A percentile compares a stretch with the other conserved stretches of the same genome.
These are phyloP conservation scores for Ophion ventricosus DNA, from an alignment of 2,888 invertebrate species.

Conservation along the genomic window DNA sequence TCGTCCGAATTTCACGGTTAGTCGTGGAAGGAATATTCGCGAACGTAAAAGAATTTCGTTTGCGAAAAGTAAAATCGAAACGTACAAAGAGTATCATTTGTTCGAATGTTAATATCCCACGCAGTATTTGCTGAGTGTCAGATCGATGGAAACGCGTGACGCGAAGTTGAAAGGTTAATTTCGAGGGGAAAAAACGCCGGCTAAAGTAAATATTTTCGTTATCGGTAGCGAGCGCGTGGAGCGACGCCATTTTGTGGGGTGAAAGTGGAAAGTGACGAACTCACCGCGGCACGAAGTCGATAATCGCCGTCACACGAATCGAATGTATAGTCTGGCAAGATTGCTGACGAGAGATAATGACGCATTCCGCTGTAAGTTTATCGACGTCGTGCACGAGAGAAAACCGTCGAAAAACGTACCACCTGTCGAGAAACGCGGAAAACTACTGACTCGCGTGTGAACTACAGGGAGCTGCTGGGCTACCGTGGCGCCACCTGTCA, in stretches of 20 bases:
- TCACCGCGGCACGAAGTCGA: background rate
- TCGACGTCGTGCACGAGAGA: background rate
- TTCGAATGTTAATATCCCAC: background rate
- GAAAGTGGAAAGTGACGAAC: background rate
- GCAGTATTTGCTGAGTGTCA: background rate
- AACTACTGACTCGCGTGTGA: background rate
- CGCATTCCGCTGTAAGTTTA: background rate
- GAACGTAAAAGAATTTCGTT: background rate
- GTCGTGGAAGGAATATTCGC: background rate
- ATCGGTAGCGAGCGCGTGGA: background rate
- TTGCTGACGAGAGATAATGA: conserved; percentile 15
- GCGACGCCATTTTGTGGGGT: background rate
- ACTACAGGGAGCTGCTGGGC: background rate
- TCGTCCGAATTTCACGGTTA: background rate
- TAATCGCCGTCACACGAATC: background rate
- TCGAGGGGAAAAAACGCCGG: background rate
- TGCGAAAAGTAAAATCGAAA: background rate
- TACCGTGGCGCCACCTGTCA: conserved; percentile 1
- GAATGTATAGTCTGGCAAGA: background rate
- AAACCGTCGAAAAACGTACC: conserved; percentile 1
- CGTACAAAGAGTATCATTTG: background rate
- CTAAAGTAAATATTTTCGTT: background rate
- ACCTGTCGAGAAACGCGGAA: background rate
- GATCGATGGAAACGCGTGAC: background rate
- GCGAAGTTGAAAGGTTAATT: background rate